A percentile compares a stretch with the other conserved stretches of the same genome.
These are phyloP conservation scores for Anarhynchus alexandrinus DNA, from an alignment of 2,113 vertebrate genomes.

Conservation along the genomic window DNA sequence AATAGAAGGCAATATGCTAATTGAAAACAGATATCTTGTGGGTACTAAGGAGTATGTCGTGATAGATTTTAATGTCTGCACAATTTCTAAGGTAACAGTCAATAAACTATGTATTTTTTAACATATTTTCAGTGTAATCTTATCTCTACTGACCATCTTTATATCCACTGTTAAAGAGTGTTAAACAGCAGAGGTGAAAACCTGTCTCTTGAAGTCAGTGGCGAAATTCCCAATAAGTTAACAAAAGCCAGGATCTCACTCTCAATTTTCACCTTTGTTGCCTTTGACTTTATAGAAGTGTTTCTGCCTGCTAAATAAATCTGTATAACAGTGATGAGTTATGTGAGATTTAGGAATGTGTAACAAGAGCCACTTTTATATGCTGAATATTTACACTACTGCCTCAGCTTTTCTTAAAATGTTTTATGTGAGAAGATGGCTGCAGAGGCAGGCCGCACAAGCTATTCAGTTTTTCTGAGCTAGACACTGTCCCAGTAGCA, in stretches of 20 bases:
- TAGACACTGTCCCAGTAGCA: background rate
- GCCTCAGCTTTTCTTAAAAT: background rate
- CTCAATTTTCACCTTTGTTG: background rate
- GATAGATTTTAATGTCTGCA: background rate
- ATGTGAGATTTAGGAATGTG: background rate
- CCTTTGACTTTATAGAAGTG: background rate
- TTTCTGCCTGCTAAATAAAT: background rate
- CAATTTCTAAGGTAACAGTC: background rate
- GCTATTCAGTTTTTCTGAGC: background rate
- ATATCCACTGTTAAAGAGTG: background rate
- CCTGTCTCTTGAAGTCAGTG: background rate
- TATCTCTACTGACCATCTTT: background rate
- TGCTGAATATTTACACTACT: background rate
- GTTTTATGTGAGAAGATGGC: background rate
- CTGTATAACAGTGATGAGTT: background rate
- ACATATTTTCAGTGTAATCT: background rate
- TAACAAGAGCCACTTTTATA: background rate
- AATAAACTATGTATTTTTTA: background rate
- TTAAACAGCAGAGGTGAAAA: background rate
- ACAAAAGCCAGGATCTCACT: background rate
- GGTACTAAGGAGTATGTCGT: background rate
- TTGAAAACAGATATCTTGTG: background rate
- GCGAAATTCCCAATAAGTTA: background rate
- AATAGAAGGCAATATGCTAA: background rate
- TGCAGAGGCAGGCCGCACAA: background rate